Evolutionary conservation across 2,797 vertebrate genomes (phyloP), one percentile per base, ranked within the genome.

Genomic region (Neostethus bicornis): DNA sequence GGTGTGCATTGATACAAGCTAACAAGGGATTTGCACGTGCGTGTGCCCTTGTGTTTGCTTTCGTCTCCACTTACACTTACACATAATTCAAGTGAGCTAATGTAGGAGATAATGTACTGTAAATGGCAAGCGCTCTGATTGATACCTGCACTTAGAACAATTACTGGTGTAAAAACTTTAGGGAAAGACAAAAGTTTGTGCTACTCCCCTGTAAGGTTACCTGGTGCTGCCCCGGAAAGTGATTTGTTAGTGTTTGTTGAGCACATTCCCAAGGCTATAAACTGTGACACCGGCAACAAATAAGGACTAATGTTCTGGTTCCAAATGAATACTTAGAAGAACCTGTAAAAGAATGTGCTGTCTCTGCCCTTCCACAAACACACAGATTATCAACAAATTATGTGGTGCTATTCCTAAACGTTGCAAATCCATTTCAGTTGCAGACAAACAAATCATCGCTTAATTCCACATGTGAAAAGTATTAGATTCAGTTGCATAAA

Each of bases 61-160:
- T 68, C 74, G 78, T 66, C 59, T 75, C 71, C 82, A 83, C 77
- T 70, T 60, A 80, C 80, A 79, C 80, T 81, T 79, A 46, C 75
- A 79, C 79, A 89, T 90, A 87, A 91, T 84, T 91, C 87, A 88
- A 56, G 50, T 17, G 76, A 53, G 80, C 86, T 90, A 91, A 90
- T 89, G 86, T 81, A 81, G 79, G 84, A 75, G 86, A 89, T 91
- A 91, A 92, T 92, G 87, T 82, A 87, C 87, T 81, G 83, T 90
- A 92, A 92, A 91, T 87, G 87, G 84, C 90, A 86, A 80, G 39
- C 29, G 66, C 73, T 74, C 62, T 89, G 90, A 92, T 91, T 90
- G 89, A 92, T 91, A 87, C 83, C 67, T 82, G 83, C 88, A 91
- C 89, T 90, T 88, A 89, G 73, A 85, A 84, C 83, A 90, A 90